phyloP scores from a whole-genome alignment of 2,797 vertebrate genomes.

The Cirrhinus mrigala region DNA sequence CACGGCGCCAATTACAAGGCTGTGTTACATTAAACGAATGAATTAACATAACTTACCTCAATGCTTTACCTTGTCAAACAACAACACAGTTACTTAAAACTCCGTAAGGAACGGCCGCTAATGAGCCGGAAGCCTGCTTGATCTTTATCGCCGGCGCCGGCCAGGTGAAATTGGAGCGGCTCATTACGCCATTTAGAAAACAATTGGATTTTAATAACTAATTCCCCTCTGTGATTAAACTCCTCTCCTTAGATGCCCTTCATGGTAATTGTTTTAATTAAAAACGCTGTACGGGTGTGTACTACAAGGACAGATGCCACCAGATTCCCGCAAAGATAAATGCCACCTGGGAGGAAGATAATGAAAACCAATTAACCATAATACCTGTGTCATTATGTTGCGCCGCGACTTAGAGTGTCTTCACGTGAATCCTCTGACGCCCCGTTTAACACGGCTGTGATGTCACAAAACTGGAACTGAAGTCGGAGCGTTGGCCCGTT shows the following conservation, averaged over 20 bases:
- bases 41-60: slow-evolving; percentile 37
- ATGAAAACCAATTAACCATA: slow-evolving; percentile 69
- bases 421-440: slow-evolving; percentile 55
- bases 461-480: slow-evolving; percentile 12
- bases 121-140: slow-evolving; percentile 9
- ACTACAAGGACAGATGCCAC: slow-evolving; percentile 67
- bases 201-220: slow-evolving; percentile 59
- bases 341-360: slow-evolving; percentile 49
- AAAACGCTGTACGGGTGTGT: slow-evolving; percentile 57
- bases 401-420: slow-evolving; percentile 21
- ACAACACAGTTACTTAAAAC: slow-evolving; percentile 30
- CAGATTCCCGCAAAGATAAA: slow-evolving; percentile 66
- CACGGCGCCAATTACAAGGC: slow-evolving; percentile 9
- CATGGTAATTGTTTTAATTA: slow-evolving; percentile 65
- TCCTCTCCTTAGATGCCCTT: slow-evolving; percentile 63
- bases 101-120: slow-evolving; percentile 4
- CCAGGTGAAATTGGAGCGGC: slow-evolving; percentile 37
- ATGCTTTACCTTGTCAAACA: slow-evolving; percentile 34
- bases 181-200: slow-evolving; percentile 53
- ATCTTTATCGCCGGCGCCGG: slow-evolving; percentile 2
- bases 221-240: slow-evolving; percentile 55
- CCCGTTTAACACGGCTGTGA: slow-evolving; percentile 65
- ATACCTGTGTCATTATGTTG: slow-evolving; percentile 52
- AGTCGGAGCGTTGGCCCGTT: background rate
- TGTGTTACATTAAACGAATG: slow-evolving; percentile 3